These are phyloP conservation scores for Conger conger DNA, from an alignment of 2,113 vertebrate species.

Conservation along the genomic window DNA sequence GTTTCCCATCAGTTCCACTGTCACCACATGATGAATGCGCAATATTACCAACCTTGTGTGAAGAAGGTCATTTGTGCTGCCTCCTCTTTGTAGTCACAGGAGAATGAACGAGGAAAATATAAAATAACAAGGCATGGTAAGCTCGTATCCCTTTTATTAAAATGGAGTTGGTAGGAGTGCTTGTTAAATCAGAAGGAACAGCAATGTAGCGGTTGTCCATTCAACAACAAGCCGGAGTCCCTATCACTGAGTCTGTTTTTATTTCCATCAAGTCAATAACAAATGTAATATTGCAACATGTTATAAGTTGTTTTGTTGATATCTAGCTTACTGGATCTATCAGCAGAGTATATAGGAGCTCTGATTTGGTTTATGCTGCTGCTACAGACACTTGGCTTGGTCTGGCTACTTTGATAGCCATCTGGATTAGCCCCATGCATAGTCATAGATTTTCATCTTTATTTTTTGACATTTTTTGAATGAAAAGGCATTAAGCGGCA, in stretches of 20 bases:
- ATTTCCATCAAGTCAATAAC: neutral
- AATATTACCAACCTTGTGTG: conserved; percentile 41
- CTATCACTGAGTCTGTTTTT: neutral
- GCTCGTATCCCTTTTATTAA: conserved; percentile 1
- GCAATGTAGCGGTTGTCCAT: neutral
- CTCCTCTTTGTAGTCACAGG: conserved; percentile 21
- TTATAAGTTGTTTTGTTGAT: neutral
- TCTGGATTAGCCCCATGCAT: conserved; percentile 55
- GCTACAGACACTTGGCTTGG: conserved; percentile 11
- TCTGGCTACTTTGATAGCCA: conserved; percentile 32
- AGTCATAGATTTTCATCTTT: conserved; percentile 53
- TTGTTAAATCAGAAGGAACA: neutral
- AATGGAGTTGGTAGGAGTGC: neutral
- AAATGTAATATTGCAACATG: neutral
- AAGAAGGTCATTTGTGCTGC: conserved; percentile 36
- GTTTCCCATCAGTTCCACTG: conserved; percentile 46
- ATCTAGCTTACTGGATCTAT: neutral
- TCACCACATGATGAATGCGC: conserved; percentile 46
- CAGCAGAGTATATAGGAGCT: neutral
- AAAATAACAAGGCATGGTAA: conserved; percentile 12
- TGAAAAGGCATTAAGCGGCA: conserved; percentile 13
- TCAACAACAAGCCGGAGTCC: neutral
- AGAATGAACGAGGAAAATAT: conserved; percentile 23
- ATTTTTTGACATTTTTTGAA: conserved; percentile 50
- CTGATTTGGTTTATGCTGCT: conserved; percentile 23